These are phyloP conservation scores for Drosophila sordidula DNA, from an alignment of 2,888 invertebrate species.

Conservation along the genomic window DNA sequence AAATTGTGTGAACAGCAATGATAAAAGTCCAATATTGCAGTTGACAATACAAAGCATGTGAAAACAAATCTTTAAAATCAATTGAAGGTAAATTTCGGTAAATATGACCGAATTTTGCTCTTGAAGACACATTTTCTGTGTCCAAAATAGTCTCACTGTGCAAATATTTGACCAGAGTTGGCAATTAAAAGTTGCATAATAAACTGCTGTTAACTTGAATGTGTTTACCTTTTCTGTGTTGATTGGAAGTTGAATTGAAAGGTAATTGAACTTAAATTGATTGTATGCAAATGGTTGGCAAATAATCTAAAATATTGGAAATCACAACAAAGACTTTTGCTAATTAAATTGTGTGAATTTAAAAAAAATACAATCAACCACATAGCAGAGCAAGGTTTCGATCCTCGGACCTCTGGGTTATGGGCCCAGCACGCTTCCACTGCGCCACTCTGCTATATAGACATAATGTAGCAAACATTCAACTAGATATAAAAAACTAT, in stretches of 20 bases:
- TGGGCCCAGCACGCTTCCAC: constrained; percentile 26
- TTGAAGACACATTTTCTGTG: neutral
- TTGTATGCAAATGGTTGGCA: neutral
- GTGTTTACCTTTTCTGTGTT: neutral
- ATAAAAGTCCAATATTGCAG: neutral
- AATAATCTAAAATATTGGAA: neutral
- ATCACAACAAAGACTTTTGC: too few species aligned
- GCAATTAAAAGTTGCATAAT: constrained; percentile 5
- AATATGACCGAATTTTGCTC: neutral
- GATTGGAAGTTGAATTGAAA: neutral
- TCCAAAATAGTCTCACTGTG: too few species aligned
- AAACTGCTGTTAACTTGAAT: constrained; percentile 1
- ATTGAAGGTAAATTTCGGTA: neutral
- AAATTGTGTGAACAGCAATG: neutral
- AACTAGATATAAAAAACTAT: neutral
- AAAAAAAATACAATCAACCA: too few species aligned
- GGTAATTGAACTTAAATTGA: neutral
- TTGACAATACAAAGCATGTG: neutral
- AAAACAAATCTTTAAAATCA: neutral
- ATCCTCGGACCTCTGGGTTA: constrained; percentile 26
- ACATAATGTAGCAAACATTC: accelerated
- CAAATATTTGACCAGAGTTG: constrained; percentile 9
- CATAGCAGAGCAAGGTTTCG: constrained; percentile 25
- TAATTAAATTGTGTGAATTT: too few species aligned
- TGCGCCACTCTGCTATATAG: constrained; percentile 17